These are phyloP conservation scores for Melinopterus prodromus DNA, from an alignment of 2,888 invertebrate species.

Conservation along the genomic window DNA sequence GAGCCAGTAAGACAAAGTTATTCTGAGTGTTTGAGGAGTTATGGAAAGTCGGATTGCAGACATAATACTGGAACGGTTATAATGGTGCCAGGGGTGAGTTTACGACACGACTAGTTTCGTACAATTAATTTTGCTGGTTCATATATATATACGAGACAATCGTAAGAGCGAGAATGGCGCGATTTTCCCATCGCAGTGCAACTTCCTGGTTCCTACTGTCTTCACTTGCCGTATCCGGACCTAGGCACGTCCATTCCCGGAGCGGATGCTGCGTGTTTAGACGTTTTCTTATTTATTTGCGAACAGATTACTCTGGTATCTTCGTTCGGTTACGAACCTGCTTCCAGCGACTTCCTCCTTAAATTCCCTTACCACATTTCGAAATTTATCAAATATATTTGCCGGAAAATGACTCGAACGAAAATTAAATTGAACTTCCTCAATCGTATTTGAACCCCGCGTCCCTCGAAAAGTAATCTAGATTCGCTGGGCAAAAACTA, in stretches of 20 bases:
- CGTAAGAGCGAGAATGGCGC: slow-evolving; percentile 33
- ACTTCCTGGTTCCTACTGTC: slow-evolving; percentile 55
- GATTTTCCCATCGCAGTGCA: slow-evolving; percentile 37
- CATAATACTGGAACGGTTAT: slow-evolving; percentile 11
- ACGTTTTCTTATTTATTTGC: slow-evolving; percentile 39
- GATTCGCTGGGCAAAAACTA: not conserved
- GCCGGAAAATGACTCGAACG: slow-evolving; percentile 20
- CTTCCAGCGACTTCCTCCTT: slow-evolving; percentile 9
- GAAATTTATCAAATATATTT: slow-evolving; percentile 23
- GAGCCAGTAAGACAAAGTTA: slow-evolving; percentile 4
- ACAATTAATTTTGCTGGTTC: slow-evolving; percentile 34
- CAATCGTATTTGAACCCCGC: not conserved
- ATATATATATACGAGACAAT: slow-evolving; percentile 14
- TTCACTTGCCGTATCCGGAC: slow-evolving; percentile 54
- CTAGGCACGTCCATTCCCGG: slow-evolving; percentile 22
- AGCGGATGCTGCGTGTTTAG: slow-evolving; percentile 39
- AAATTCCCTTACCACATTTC: slow-evolving; percentile 13
- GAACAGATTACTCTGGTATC: slow-evolving; percentile 13
- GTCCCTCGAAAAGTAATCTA: not conserved
- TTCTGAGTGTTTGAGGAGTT: not conserved
- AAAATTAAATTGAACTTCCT: slow-evolving; percentile 25
- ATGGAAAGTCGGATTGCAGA: slow-evolving; percentile 12
- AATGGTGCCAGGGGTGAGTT: slow-evolving; percentile 16
- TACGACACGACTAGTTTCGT: slow-evolving; percentile 26
- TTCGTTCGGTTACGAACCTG: not conserved